Conservation (phyloP, 2,113 vertebrate genomes). For the Bettongia penicillata region DNA sequence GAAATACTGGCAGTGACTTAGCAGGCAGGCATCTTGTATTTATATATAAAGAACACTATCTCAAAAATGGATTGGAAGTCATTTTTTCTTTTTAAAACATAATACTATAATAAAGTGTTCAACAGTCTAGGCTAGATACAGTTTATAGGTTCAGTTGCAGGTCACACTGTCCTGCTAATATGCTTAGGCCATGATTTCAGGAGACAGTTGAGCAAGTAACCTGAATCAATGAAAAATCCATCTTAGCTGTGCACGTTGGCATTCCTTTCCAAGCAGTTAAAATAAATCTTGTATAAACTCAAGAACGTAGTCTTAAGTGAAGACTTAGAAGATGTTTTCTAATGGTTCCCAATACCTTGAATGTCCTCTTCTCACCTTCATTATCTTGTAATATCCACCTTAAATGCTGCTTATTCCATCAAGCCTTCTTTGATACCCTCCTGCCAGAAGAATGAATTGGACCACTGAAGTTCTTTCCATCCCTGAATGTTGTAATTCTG, state of each 20-base stretch:
- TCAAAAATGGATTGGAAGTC: background rate
- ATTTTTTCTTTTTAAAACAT: background rate
- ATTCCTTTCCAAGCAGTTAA: background rate
- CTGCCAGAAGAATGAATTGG: background rate
- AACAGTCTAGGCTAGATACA: background rate
- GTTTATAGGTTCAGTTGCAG: background rate
- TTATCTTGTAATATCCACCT: background rate
- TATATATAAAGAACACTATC: background rate
- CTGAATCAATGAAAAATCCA: background rate
- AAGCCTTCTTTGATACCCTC: background rate
- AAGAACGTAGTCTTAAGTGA: background rate
- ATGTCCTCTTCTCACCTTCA: background rate
- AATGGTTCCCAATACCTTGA: background rate
- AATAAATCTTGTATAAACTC: background rate
- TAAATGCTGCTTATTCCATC: background rate
- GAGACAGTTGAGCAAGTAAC: background rate
- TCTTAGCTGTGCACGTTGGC: background rate
- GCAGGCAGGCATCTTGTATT: background rate
- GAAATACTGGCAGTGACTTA: background rate
- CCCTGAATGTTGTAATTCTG: background rate
- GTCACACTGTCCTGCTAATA: background rate
- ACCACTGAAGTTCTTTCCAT: background rate
- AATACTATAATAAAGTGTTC: constrained; percentile 1
- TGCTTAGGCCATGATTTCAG: background rate
- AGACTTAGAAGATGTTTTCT: background rate